Evolutionary conservation across 1,140 invertebrate species (phyloP).

Genomic region (Cherax destructor): DNA sequence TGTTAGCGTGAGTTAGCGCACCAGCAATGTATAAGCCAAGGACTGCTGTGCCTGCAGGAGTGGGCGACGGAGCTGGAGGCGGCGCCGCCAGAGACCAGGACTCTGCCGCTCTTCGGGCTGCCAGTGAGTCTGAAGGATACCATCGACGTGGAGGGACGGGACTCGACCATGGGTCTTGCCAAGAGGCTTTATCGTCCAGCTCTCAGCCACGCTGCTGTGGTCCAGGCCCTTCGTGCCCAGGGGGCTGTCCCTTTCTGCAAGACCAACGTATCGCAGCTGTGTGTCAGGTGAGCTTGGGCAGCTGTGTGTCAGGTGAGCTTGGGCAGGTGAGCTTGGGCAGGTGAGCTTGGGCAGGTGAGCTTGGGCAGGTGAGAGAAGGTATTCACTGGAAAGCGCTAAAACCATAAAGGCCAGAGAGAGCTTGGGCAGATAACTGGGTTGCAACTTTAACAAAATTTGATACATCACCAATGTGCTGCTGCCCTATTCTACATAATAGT

Average conservation of each 20-base stretch:
- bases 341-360: too few relatives aligned
- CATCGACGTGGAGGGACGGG: slow-evolving; percentile 75
- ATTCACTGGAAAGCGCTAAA: too few relatives aligned
- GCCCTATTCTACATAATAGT: too few relatives aligned
- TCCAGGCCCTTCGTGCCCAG: slow-evolving; percentile 73
- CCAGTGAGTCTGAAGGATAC: slow-evolving; percentile 75
- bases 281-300: slow-evolving; percentile 67
- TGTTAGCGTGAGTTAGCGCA: too few relatives aligned
- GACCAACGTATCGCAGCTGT: slow-evolving; percentile 77
- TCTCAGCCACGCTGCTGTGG: slow-evolving; percentile 73
- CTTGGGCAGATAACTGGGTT: too few relatives aligned
- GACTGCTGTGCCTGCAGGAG: slow-evolving; percentile 64
- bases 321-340: too few relatives aligned
- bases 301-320: too few relatives aligned
- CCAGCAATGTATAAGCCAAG: too few relatives aligned
- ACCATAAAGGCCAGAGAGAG: too few relatives aligned
- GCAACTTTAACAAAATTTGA: too few relatives aligned
- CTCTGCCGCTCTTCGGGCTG: slow-evolving; percentile 74
- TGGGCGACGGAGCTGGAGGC: slow-evolving; percentile 74
- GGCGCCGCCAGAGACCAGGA: slow-evolving; percentile 63
- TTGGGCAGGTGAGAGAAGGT: slow-evolving; percentile 37
- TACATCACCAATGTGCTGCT: too few relatives aligned
- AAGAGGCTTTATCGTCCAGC: slow-evolving; percentile 74
- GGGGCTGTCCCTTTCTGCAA: slow-evolving; percentile 77
- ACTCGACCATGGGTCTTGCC: slow-evolving; percentile 76